Percentiles rank a stretch among this genome's conserved stretches.
Conservation (phyloP, 2,888 invertebrate species). For the Hetaerina titia region DNA sequence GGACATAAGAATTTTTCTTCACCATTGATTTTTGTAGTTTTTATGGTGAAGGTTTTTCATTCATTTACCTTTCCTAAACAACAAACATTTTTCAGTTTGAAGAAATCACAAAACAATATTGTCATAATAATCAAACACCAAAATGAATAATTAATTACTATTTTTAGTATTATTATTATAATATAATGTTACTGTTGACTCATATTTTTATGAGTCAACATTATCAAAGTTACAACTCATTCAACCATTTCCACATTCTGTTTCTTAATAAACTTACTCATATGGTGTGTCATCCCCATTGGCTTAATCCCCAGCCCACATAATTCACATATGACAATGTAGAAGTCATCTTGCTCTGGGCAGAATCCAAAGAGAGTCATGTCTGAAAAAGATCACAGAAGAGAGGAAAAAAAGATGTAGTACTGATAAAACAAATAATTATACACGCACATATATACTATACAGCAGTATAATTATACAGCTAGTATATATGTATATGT, state of each 20-base stretch:
- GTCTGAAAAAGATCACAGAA: slow-evolving; percentile 76
- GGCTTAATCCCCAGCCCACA: slow-evolving; percentile 89
- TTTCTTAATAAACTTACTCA: slow-evolving; percentile 75
- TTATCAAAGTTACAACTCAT: background rate
- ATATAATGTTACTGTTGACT: too few species aligned
- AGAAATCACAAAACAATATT: background rate
- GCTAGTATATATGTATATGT: too few species aligned
- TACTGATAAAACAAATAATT: background rate
- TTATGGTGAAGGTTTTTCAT: background rate
- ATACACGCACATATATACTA: too few species aligned
- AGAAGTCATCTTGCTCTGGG: slow-evolving; percentile 87
- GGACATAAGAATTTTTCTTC: background rate
- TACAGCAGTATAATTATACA: too few species aligned
- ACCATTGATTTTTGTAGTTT: background rate
- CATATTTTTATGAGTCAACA: background rate
- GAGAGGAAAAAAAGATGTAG: background rate
- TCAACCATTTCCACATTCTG: background rate
- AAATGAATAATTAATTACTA: background rate
- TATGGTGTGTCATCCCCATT: slow-evolving; percentile 87
- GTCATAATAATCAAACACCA: background rate
- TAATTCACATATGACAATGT: slow-evolving; percentile 88
- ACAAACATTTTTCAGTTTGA: background rate
- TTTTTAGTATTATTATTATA: too few species aligned
- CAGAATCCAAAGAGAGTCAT: slow-evolving; percentile 89
- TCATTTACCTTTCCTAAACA: background rate